These are phyloP conservation scores for Phacellophora camtschatica DNA, from an alignment of 30 jellyfish, hydroid and myxozoan species.

Conservation along the genomic window DNA sequence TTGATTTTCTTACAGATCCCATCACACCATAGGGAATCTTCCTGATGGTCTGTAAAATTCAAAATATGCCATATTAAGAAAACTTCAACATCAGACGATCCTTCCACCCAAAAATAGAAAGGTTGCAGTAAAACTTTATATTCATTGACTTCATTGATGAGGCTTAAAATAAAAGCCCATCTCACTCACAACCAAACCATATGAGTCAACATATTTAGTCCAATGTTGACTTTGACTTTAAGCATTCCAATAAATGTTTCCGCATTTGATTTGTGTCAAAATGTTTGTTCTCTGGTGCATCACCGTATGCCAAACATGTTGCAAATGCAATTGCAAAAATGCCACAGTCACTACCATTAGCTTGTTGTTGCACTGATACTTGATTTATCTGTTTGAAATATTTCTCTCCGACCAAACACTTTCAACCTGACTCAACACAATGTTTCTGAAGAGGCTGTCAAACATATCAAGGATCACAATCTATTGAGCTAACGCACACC, in stretches of 20 bases:
- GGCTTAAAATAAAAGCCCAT: neutral
- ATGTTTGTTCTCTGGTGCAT: neutral
- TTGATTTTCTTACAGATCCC: neutral
- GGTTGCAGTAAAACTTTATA: neutral
- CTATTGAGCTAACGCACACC: slow-evolving; percentile 46
- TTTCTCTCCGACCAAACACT: slow-evolving; percentile 6
- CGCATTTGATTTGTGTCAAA: slow-evolving; percentile 3
- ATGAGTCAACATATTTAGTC: neutral
- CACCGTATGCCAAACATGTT: neutral
- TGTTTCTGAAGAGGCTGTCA: slow-evolving; percentile 29
- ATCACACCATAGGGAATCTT: neutral
- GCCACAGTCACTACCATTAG: slow-evolving; percentile 7
- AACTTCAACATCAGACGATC: neutral
- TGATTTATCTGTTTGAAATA: neutral
- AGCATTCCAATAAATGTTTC: slow-evolving; percentile 1
- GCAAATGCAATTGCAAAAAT: neutral
- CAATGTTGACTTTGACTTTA: neutral
- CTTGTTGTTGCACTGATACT: slow-evolving; percentile 10
- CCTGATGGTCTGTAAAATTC: neutral
- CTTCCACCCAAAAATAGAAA: neutral
- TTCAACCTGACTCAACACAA: slow-evolving; percentile 5
- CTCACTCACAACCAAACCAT: neutral
- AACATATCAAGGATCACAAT: slow-evolving; percentile 8
- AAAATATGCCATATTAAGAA: neutral
- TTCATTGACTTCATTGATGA: no score